Base-by-base conservation (phyloP, 2,888 invertebrate species). In the Eupsilia transversa region DNA sequence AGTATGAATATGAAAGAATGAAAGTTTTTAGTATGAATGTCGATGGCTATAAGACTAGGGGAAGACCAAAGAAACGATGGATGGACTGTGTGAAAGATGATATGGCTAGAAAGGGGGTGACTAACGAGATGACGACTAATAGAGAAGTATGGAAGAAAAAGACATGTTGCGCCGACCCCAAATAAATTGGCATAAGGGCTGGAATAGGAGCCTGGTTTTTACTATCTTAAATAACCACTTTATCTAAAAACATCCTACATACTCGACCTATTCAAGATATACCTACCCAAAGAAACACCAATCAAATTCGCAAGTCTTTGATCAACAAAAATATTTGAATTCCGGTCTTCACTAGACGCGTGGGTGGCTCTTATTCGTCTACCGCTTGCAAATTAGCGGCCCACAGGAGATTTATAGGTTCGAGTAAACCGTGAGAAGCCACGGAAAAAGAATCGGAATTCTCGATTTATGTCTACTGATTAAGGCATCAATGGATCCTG, bases 351-450 rank as follows among this genome's bases (percentile, higher is more conserved):
- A 23, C 54, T 59, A 12, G 43, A 72, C 43, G 73, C 78, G 72
- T 78, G 54, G 82, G 77, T 59, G 73, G 46, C 54, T 86, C 78
- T 85, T 86, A 88, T 85, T 83, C 81, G 59, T 71, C 83, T 86
- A 84, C 85, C 82, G 85, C 82, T 88, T 82, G 86, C 87, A 88
- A 89, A 90, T 90, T 86, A 88, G 83, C 65, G 71, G 72, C 54
- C 79, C 82, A 69, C 77, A 6, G 38, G 73, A 88, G 87, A 88
- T 88, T 86, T 88, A 89, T 87, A 80, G 69, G 59, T 12, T 30
- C n/a, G 3, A 38, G 35, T 57, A 27, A 41, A 17, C 72, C 79
- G 69, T 74, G 61, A 64, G 59, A 81, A 81, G 12, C 12, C 5
- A 35, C 7, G 20, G 56, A 35, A n/a, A 84, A 81, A 71, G 72